phyloP scores from a whole-genome alignment of 2,888 invertebrate genomes.

The Sycophila texana region DNA sequence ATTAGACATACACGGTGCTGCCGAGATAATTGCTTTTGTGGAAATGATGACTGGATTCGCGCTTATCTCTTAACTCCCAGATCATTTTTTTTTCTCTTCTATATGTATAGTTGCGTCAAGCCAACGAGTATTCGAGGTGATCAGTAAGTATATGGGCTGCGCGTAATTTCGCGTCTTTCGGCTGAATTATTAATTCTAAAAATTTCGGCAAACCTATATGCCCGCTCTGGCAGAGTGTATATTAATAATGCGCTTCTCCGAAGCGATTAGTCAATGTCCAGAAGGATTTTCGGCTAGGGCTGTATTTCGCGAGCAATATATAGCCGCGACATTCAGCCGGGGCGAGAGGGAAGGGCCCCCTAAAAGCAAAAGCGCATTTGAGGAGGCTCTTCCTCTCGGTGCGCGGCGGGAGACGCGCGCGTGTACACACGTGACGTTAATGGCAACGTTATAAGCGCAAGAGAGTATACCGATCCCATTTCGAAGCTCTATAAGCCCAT shows the following conservation, averaged over 20 bases:
- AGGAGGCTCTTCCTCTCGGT: background rate
- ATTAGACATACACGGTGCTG: slow-evolving; percentile 16
- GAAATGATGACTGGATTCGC: slow-evolving; percentile 22
- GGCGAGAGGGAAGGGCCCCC: slow-evolving; percentile 9
- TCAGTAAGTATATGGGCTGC: too few species aligned
- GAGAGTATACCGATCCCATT: slow-evolving; percentile 59
- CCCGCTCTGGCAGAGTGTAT: too few species aligned
- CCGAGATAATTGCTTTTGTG: slow-evolving; percentile 30
- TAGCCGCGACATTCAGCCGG: slow-evolving; percentile 32
- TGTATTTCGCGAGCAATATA: slow-evolving; percentile 6
- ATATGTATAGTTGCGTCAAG: too few species aligned
- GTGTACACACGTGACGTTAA: slow-evolving; percentile 46
- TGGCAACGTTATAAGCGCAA: slow-evolving; percentile 52
- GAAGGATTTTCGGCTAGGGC: background rate
- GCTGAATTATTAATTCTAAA: too few species aligned
- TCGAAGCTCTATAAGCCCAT: slow-evolving; percentile 58
- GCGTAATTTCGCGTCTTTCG: too few species aligned
- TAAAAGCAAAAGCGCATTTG: slow-evolving; percentile 55
- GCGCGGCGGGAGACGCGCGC: slow-evolving; percentile 6
- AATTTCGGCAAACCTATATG: too few species aligned
- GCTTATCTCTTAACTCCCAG: background rate
- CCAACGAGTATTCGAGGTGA: too few species aligned
- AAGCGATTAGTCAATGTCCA: background rate
- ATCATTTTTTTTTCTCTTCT: too few species aligned
- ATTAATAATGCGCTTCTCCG: too few species aligned